These are phyloP conservation scores for Nineta flava DNA, from an alignment of 2,888 invertebrate species.

Conservation along the genomic window DNA sequence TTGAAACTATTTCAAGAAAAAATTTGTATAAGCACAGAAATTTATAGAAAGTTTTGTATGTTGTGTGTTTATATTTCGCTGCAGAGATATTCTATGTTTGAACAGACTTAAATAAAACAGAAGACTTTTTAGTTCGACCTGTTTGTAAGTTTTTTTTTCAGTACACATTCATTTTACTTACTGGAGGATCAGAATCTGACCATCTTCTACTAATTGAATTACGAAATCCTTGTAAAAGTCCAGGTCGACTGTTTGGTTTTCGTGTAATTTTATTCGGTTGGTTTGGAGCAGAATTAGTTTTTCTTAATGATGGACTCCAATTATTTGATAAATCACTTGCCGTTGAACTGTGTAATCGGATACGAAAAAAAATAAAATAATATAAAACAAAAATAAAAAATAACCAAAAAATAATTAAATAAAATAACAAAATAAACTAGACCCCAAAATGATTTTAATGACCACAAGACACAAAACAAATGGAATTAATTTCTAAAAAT, in stretches of 20 bases:
- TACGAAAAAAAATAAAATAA: constrained; percentile 12
- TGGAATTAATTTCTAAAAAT: background rate
- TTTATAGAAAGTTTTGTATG: no score
- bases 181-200: constrained; percentile 28
- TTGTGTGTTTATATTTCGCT: no score
- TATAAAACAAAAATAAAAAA: constrained; percentile 12
- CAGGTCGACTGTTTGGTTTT: constrained; percentile 12
- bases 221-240: constrained; percentile 44
- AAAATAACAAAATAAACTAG: constrained; percentile 10
- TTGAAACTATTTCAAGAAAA: no score
- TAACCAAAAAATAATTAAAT: constrained; percentile 11
- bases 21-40: no score
- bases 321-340: constrained; percentile 18
- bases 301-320: constrained; percentile 32
- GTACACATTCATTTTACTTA: constrained; percentile 13
- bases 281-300: constrained; percentile 30
- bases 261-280: constrained; percentile 14
- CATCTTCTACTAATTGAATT: constrained; percentile 37
- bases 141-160: background rate
- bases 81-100: no score
- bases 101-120: no score
- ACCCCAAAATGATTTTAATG: constrained; percentile 3
- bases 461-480: background rate
- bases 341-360: constrained; percentile 18
- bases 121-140: background rate